Base-by-base conservation (phyloP, 2,113 vertebrate species). In the Dissostichus mawsoni region DNA sequence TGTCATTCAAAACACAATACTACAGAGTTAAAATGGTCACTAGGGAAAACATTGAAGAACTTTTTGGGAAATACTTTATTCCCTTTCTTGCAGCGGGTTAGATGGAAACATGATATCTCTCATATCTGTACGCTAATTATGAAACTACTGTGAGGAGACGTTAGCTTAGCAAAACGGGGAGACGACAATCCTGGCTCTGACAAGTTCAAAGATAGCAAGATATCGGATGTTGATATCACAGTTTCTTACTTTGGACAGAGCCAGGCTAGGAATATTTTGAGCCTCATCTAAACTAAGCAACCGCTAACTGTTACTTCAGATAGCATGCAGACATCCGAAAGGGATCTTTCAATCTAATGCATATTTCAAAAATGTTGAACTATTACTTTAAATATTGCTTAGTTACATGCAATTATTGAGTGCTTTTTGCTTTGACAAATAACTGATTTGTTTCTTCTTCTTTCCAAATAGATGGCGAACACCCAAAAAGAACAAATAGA, bases 401-500 rank as follows among this genome's bases (percentile, higher is more conserved):
- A 0, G 3, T 55, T 36, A 6, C 20, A 48, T 81, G 36, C 11
- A 16, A 3, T 29, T 5, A 23, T 20, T 47, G 12, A 5, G 13
- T 57, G 23, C 59, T 48, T n/a, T 59, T 69, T 83, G 29, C 1
- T 33, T 14, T 67, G 0, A 44, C 8, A 12, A 59, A 66, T 81
- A 14, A 77, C 36, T 85, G 16, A 81, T 59, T 8, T 51, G 18
- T 59, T 65, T 76, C 23, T 63, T 76, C 3, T 12, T 87, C 67
- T 90, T 67, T 63, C 44, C 5, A 85, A 80, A 36, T 89, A 99
- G 98, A 97, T 97, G 95, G 95, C 95, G 78, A 93, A 90, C 20
- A 95, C 94, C 33, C 96, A 97, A 87, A 94, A 97, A 91, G 96
- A 95, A 41, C 96, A 99, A 92, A 95, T 97, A 48, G 90, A 96